Base-by-base conservation (phyloP, 2,797 vertebrate genomes). In the Rhabdomys pumilio region DNA sequence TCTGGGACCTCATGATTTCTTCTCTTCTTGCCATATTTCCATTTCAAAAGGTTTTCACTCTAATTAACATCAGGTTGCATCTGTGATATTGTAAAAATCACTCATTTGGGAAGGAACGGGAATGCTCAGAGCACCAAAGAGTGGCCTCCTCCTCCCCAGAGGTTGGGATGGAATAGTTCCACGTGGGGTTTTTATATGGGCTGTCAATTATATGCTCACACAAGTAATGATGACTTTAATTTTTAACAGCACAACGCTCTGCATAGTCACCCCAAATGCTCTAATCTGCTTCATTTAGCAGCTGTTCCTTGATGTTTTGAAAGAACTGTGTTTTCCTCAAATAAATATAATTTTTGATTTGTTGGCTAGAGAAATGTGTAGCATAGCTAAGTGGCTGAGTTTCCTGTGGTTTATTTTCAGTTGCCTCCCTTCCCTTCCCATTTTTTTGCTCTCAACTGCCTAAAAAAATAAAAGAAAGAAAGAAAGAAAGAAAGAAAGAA, bases 261-360 rank as follows among this genome's bases (percentile, higher is more conserved):
- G 92, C 94, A 73, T 93, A 73, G 38, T 97, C 34, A 20, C 24
- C 73, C 85, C 26, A 90, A 93, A 92, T 94, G 47, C 44, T 96
- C 34, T 98, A 69, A 31, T 93, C 41, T 97, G 69, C 93, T 92
- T 95, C 81, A 53, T 75, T 94, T 93, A 97, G 61, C 94, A 93
- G 34, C 97, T 97, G 73, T 73, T 41, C 91, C 41, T 72, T 95
- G 91, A 50, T 82, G 47, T 88, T 91, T 87, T 92, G 50, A 96
- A 97, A 96, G 83, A 44, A 90, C 86, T 55, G 2, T 76, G 94
- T 55, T 89, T 97, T 97, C 89, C 67, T 97, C 93, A 94, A 97
- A 96, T 94, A 96, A 95, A 96, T 81, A 57, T 90, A 75, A 76
- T 77, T 97, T 96, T 92, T 94, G 80, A 67, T 34, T 95, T 41